Evolutionary conservation across 2,888 invertebrate species (phyloP), one percentile per base, ranked within the genome.

Genomic region (Eucera pruinosa): DNA sequence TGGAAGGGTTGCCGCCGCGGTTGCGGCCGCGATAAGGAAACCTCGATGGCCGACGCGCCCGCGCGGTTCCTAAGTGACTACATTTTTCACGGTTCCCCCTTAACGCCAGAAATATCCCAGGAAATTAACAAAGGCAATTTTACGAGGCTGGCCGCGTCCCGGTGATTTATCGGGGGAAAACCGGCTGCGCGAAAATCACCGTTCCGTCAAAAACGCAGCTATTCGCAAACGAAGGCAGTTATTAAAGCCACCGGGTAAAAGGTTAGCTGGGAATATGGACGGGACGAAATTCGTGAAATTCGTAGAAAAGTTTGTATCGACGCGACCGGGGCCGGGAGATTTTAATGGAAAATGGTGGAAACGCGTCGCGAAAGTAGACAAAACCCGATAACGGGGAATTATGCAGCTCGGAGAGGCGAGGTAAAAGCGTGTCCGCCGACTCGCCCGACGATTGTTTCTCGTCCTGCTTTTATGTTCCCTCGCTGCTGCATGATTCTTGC

Each of bases 21-120:
- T 45, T 69, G 54, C 25, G 54, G 48, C 25, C 69, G 72, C 47
- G 71, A 81, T 77, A 77, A 73, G 65, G 55, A 54, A 58, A 27
- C 64, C 52, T 57, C 23, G 18, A 27, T n/a, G n/a, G n/a, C n/a
- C n/a, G n/a, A n/a, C n/a, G n/a, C n/a, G n/a, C n/a, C n/a, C 13
- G 20, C 9, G 11, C 50, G 13, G 61, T 23, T 48, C 11, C 57
- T 7, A 65, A 68, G 45, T n/a, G 57, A 50, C 23, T 27, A 27
- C 6, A 66, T 43, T 71, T 66, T 25, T 54, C 45, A n/a, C 47
- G 25, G 47, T 61, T 48, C 43, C 52, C 9, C 1, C 50, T 54
- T 25, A 1, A 3, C 11, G n/a, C 4, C 15, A 7, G 15, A 6
- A 20, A 36, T 15, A 9, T 9, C 33, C 9, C n/a, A 30, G 52